These are phyloP conservation scores for Halocynthia roretzi DNA, from an alignment of 23 tunicate genomes.

Conservation along the genomic window DNA sequence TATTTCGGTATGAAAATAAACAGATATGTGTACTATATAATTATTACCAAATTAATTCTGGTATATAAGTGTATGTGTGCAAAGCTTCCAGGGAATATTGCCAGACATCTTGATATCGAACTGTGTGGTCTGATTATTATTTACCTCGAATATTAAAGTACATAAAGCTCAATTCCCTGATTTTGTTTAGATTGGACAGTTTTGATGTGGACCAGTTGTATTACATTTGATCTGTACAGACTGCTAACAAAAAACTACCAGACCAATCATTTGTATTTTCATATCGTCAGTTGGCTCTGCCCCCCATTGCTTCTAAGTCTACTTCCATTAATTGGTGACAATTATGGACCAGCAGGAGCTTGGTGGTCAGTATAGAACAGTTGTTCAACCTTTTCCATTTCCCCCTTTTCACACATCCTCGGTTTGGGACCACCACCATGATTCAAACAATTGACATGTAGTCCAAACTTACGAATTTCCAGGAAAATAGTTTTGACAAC, in stretches of 20 bases:
- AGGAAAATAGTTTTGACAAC: too few species aligned
- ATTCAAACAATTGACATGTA: neutral
- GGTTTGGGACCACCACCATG: neutral
- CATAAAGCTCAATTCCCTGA: too few species aligned
- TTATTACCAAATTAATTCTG: too few species aligned
- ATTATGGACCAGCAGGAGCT: slow-evolving; percentile 96
- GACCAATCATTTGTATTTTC: slow-evolving; percentile 44
- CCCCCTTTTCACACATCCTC: too few species aligned
- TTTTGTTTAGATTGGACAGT: slow-evolving; percentile 63
- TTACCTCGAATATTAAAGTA: too few species aligned
- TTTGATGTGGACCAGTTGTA: slow-evolving; percentile 71
- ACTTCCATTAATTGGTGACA: slow-evolving; percentile 82
- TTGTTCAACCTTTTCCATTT: neutral
- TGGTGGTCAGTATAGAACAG: slow-evolving; percentile 56
- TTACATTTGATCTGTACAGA: slow-evolving; percentile 71
- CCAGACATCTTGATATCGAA: too few species aligned
- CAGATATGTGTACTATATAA: neutral
- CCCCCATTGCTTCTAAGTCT: slow-evolving; percentile 71
- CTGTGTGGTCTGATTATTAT: too few species aligned
- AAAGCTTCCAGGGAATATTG: too few species aligned
- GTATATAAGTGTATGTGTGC: too few species aligned
- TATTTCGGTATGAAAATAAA: slow-evolving; percentile 52
- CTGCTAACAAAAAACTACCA: slow-evolving; percentile 33
- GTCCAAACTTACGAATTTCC: too few species aligned
- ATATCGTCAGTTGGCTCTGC: slow-evolving; percentile 55